Conservation (phyloP, 2,888 invertebrate species). For the Eupithecia exiguata region DNA sequence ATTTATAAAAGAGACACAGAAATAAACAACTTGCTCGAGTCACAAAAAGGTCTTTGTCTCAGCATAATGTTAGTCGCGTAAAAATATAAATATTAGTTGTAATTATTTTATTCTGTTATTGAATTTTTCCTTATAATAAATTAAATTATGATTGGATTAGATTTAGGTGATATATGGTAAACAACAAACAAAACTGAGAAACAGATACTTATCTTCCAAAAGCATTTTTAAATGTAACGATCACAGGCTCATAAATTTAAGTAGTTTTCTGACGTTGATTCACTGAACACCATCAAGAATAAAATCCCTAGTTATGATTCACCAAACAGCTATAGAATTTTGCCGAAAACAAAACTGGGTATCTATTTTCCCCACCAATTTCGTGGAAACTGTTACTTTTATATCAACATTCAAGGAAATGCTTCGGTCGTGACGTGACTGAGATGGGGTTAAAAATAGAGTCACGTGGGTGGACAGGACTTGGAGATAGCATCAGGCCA, state of each 20-base stretch:
- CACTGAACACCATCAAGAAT: background rate
- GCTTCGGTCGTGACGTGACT: conserved; percentile 6
- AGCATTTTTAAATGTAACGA: too few species aligned
- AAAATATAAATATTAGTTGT: too few species aligned
- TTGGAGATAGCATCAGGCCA: conserved; percentile 3
- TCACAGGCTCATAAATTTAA: background rate
- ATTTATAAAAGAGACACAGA: too few species aligned
- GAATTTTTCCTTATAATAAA: too few species aligned
- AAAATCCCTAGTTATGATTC: background rate
- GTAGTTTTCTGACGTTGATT: background rate
- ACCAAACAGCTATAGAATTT: background rate
- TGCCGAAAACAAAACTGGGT: background rate
- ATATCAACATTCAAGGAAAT: conserved; percentile 10
- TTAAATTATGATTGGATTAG: too few species aligned
- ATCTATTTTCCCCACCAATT: background rate
- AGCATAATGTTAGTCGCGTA: too few species aligned
- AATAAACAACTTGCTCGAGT: too few species aligned
- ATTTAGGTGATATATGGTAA: too few species aligned
- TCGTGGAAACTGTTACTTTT: conserved; percentile 10
- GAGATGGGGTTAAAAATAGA: background rate
- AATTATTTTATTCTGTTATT: too few species aligned
- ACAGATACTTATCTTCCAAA: too few species aligned
- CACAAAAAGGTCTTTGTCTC: too few species aligned
- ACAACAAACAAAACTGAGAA: too few species aligned
- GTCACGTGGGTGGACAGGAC: conserved; percentile 1